Evolutionary conservation across 92 coral and sea anemone genomes (phyloP), one percentile per base, ranked within the genome.

Genomic region (Epizoanthus scotinus): DNA sequence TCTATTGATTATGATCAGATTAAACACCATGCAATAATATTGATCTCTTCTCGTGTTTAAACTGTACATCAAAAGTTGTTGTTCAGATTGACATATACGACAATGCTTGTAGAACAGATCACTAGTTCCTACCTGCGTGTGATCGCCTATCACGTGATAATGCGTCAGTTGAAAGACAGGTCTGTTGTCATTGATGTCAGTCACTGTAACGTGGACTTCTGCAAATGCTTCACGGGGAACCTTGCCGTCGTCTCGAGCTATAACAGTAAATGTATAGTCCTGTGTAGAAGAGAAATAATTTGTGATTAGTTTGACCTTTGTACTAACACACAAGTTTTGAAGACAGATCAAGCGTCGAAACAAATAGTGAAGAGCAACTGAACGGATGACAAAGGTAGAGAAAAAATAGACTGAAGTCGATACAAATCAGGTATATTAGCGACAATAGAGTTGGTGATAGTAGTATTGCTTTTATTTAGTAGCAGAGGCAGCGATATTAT

Each of bases 131-230:
- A 74, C 52, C 47, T 28, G 58, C 44, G 53, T 5, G 74, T 54
- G 50, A 12, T 26, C 42, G 63, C 81, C 36, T 40, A 36, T 26
- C 49, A 77, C 72, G 66, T 81, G 71, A 36, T 72, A 79, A 22
- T 63, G 60, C 22, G 65, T 49, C n/a, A 55, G 83, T 36, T 78
- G 83, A 80, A 88, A 88, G 21, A 49, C 34, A 19, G 91, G 91
- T 20, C 14, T n/a, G 58, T 88, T 88, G 70, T 88, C 91, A 59
- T 88, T 88, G 38, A 84, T 59, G 25, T 88, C 91, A 13, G 65
- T 85, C 78, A 88, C 60, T 15, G 83, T 88, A 6, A 88, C 57
- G 50, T 26, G 53, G 50, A 88, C 86, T 63, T 63, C 54, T 2
- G 89, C 73, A 57, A 53, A 73, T 6, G 78, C 63, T 44, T 86